A percentile compares a stretch with the other conserved stretches of the same genome.
phyloP scores from a whole-genome alignment of 2,797 vertebrate genomes.

The Chiloscyllium punctatum region DNA sequence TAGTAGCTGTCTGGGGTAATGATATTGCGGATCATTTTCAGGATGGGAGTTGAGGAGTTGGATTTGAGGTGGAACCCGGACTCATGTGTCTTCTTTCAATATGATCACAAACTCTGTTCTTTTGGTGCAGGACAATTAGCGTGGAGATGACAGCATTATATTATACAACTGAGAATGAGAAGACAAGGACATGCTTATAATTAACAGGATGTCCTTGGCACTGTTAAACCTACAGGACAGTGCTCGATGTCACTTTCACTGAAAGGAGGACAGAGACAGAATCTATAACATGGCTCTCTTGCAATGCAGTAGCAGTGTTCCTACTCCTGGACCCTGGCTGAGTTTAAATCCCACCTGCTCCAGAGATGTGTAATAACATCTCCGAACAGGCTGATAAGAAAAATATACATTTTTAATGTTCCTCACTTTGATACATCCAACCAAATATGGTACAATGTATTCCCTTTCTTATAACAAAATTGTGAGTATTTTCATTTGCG shows the following conservation, averaged over 20 bases:
- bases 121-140: background rate
- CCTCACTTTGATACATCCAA: background rate
- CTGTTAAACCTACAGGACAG: background rate
- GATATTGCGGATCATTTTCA: background rate
- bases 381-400: no score
- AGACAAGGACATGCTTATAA: background rate
- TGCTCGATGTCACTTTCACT: background rate
- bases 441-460: background rate
- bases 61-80: background rate
- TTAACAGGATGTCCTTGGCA: background rate
- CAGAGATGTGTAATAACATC: no score
- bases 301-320: no score
- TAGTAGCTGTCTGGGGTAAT: background rate
- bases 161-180: background rate
- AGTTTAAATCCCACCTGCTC: no score
- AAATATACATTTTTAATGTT: no score
- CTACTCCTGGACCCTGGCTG: no score
- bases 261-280: background rate
- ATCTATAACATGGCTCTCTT: no score
- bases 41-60: background rate
- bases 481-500: background rate
- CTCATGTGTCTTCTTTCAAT: background rate
- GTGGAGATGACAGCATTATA: background rate
- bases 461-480: background rate
- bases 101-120: background rate